Evolutionary conservation across 1,140 invertebrate species (phyloP), one percentile per base, ranked within the genome.

Genomic region (Drosophila sp.): DNA sequence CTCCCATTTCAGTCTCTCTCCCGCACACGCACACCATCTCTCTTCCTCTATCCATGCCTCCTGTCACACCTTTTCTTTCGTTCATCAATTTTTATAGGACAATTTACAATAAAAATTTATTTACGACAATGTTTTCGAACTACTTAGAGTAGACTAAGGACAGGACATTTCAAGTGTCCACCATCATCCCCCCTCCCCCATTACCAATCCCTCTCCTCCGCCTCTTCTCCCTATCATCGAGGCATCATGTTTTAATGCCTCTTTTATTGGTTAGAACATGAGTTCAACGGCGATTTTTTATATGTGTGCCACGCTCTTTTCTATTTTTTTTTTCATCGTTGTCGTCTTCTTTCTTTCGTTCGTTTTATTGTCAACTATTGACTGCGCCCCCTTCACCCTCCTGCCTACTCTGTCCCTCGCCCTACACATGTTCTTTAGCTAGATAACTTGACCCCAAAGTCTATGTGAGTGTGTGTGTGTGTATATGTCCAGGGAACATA

Each of bases 71-170:
- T 87, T 72, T 62, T 61, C 62, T 23, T 11, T 30, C 2, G 17
- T 17, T 17, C 50, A 11, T 27, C 55, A 50, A 40, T 67, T 73
- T 80, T 82, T 82, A 76, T 79, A 33, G 57, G 40, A 60, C 80
- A 87, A 87, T 89, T 87, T 87, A 89, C 77, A 84, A 84, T 89
- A 87, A 87, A 50, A 87, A 89, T 80, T 66, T 80, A 80, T 87
- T 87, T 87, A 87, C 84, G 84, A 89, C 84, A 75, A 85, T 85
- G 81, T 84, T 85, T 85, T 80, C 70, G 60, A 54, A 87, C 70
- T 89, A 71, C 70, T 87, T 77, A 85, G 44, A 50, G 44, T 38
- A 38, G 6, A 8, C 8, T 38, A 38, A 47, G 57, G 56, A 68
- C 44, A 70, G 35, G 35, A 11, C 60, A 61, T 63, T 80, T 82